phyloP scores from a whole-genome alignment of 2,113 vertebrate species.

The Sturnus vulgaris region DNA sequence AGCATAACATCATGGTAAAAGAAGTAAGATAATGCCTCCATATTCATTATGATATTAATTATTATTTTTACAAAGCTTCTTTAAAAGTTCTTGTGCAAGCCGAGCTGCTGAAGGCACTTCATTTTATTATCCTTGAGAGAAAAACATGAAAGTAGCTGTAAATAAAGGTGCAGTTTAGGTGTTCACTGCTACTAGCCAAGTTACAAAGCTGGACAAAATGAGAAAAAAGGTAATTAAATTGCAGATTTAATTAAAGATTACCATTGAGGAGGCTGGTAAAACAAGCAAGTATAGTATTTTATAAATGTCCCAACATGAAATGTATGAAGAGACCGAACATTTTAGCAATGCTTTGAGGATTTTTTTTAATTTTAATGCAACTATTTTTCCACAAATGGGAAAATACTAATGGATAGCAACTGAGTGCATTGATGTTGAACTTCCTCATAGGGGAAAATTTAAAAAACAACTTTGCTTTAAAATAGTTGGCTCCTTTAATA shows the following conservation, averaged over 20 bases:
- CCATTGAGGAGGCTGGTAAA: background rate
- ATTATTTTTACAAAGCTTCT: background rate
- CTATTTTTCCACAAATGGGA: background rate
- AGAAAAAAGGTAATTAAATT: background rate
- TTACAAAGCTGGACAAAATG: background rate
- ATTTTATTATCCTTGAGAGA: background rate
- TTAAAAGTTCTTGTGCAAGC: background rate
- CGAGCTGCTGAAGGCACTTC: background rate
- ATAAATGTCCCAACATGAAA: background rate
- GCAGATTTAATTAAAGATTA: conserved; percentile 23
- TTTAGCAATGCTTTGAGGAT: background rate
- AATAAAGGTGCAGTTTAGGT: background rate
- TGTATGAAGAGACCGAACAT: background rate
- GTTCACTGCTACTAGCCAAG: background rate
- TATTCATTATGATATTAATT: background rate
- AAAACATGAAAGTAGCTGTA: conserved; percentile 2
- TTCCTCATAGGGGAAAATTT: background rate
- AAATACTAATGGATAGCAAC: background rate
- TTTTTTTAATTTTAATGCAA: background rate
- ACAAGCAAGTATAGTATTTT: background rate
- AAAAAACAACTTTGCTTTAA: background rate
- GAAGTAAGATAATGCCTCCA: background rate
- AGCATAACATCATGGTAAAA: background rate
- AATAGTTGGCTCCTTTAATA: background rate
- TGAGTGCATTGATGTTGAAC: background rate